Percentiles rank a stretch among this genome's conserved stretches.
Evolutionary conservation across 2,797 vertebrate species (phyloP).

Genomic region (Acestrorhynchus altus): DNA sequence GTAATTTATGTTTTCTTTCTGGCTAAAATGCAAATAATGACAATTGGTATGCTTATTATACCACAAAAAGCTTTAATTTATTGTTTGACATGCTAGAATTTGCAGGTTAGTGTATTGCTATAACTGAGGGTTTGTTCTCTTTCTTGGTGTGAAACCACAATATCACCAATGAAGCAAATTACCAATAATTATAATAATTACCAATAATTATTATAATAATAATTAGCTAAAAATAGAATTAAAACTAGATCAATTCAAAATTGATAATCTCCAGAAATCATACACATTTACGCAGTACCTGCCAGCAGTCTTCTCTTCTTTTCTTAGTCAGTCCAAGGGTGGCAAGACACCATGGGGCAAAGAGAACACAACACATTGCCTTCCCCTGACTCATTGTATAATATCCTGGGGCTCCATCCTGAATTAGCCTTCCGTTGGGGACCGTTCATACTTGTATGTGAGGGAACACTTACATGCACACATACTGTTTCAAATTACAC

Average conservation of each 20-base stretch:
- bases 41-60: no score
- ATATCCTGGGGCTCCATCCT: slow-evolving; percentile 43
- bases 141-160: not conserved
- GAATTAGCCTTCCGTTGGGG: slow-evolving; percentile 44
- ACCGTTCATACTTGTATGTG: not conserved
- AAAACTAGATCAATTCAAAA: no score
- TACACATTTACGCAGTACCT: slow-evolving; percentile 27
- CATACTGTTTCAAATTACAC: slow-evolving; percentile 13
- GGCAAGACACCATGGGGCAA: slow-evolving; percentile 35
- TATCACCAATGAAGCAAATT: no score
- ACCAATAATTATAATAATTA: no score
- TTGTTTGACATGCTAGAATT: not conserved
- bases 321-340: slow-evolving; percentile 36
- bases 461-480: slow-evolving; percentile 13
- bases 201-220: no score
- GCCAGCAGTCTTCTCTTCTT: slow-evolving; percentile 35
- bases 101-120: no score
- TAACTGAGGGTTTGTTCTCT: not conserved
- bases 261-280: slow-evolving; percentile 9
- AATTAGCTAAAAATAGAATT: no score
- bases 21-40: no score
- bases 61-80: not conserved
- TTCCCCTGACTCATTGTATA: slow-evolving; percentile 20
- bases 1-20: no score
- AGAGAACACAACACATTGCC: slow-evolving; percentile 21